Base-by-base conservation (phyloP, 2,113 vertebrate genomes). In the Pelodiscus sinensis region DNA sequence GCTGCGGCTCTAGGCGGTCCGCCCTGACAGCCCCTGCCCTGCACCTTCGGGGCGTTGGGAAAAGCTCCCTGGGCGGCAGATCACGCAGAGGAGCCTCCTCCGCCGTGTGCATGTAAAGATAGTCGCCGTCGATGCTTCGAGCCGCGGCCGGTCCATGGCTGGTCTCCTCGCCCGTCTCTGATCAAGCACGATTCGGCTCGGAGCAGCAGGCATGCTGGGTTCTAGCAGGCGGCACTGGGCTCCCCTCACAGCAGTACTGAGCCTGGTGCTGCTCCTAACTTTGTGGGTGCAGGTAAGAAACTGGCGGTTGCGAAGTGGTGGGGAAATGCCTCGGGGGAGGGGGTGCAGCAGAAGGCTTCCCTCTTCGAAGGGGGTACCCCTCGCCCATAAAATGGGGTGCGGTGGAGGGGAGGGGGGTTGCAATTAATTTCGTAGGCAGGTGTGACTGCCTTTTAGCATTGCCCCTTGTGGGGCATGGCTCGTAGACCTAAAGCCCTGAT, bases 281-380 rank as follows among this genome's bases (percentile, higher is more conserved):
- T 96, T 97, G 75, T 97, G 97, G 88, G 96, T 97, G 94, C 98
- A 98, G 98, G 98, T 98, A 97, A 96, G 97, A 90, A 84, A 31
- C 52, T 58, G 65, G 65, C 5, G 62, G 57, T 31, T 87, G 58
- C 44, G 73, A n/a, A 71, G 89, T 92, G 38, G 15, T 16, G 81
- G 35, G 27, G 62, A 85, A 77, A 58, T 57, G 84, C 25, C 35
- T 79, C 73, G 58, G 83, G 44, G 44, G 8, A 54, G 8, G 52
- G 78, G 52, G 6, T 71, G 9, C 16, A 51, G 57, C 8, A 51
- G n/a, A 54, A 27, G 24, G 79, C 14, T 60, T 51, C 4, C 21
- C 4, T 16, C 29, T 18, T 6, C 21, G 86, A 35, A n/a, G 21
- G 50, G 35, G 68, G 22, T 31, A 10, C 9, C 7, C 4, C 35